These are phyloP conservation scores for Climacteris rufus DNA, from an alignment of 2,113 vertebrate genomes.

Conservation along the genomic window DNA sequence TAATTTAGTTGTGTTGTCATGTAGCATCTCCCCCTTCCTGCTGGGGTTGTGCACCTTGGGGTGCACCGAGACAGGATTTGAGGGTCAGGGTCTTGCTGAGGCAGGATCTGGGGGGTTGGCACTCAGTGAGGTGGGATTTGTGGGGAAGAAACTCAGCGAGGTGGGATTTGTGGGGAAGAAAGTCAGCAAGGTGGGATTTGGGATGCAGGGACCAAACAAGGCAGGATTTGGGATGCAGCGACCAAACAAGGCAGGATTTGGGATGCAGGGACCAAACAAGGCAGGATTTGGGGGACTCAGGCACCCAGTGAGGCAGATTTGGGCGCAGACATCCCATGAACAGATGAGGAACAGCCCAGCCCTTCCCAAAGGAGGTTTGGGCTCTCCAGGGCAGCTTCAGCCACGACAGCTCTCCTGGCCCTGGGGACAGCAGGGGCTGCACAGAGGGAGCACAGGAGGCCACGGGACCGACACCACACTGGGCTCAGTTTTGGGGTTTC, in stretches of 20 bases:
- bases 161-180: background rate
- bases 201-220: background rate
- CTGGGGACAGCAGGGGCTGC: background rate
- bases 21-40: background rate
- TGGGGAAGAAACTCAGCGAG: background rate
- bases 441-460: background rate
- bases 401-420: background rate
- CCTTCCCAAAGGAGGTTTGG: background rate
- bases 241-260: background rate
- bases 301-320: background rate
- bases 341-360: rapidly evolving
- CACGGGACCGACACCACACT: rapidly evolving
- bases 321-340: background rate
- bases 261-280: background rate
- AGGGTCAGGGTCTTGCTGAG: background rate
- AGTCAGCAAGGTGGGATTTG: background rate
- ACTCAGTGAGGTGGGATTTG: background rate
- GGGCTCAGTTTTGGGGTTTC: background rate
- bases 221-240: background rate
- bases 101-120: background rate
- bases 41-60: rapidly evolving
- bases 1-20: rapidly evolving
- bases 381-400: rapidly evolving
- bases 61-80: background rate
- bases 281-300: background rate